phyloP scores from a whole-genome alignment of 2,888 invertebrate genomes.

The Lutraria lutraria region DNA sequence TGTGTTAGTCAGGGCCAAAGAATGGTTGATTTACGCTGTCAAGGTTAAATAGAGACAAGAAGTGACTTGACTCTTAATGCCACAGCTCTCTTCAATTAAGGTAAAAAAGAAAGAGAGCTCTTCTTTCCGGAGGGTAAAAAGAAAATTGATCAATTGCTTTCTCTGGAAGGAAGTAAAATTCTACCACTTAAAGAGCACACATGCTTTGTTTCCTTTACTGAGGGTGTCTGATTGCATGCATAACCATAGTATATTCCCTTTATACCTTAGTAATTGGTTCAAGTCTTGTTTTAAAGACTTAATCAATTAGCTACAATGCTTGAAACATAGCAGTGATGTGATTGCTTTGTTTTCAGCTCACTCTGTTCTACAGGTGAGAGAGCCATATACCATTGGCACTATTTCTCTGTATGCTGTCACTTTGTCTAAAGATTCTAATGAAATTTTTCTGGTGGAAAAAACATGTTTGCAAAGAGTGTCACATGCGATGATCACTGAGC shows the following conservation, averaged over 20 bases:
- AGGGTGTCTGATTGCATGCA: background rate
- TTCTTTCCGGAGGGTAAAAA: background rate
- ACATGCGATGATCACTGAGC: no score
- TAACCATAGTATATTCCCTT: background rate
- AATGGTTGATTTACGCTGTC: background rate
- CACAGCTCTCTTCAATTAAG: background rate
- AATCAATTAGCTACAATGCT: background rate
- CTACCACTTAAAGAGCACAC: no score
- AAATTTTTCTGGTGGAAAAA: no score
- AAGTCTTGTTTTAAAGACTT: background rate
- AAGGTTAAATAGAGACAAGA: slow-evolving; percentile 10
- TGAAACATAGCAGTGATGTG: no score
- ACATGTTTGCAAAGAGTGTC: no score
- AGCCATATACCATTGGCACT: no score
- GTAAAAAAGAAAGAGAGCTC: background rate
- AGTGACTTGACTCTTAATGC: background rate
- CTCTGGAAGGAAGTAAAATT: background rate
- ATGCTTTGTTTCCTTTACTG: background rate
- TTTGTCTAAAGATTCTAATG: no score
- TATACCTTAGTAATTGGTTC: background rate
- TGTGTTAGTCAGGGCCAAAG: background rate
- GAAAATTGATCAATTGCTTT: background rate
- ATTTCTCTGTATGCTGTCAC: no score
- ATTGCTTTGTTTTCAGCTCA: no score
- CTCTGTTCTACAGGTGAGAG: no score